Evolutionary conservation across 1,140 invertebrate genomes (phyloP), one percentile per base, ranked within the genome.

Genomic region (Sarcophaga peregrina): DNA sequence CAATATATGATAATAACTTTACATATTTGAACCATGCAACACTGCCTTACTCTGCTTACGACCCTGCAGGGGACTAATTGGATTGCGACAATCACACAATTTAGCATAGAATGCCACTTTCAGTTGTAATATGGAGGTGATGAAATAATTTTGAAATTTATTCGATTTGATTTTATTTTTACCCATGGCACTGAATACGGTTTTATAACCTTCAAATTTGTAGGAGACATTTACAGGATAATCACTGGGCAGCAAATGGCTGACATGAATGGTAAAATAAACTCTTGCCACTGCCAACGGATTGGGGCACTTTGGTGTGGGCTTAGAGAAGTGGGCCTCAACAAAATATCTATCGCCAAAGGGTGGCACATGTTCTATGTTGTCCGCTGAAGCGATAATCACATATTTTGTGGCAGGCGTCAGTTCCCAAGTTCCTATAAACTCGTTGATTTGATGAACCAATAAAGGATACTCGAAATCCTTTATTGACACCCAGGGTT

Each of bases 261-360:
- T 62, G 20, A 84, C 76, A 25, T 68, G 52, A 46, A 82, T 54
- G 25, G 48, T 20, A 62, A 84, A 84, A 20, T 46, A 50, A 0
- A 84, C 81, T 7, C 50, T 80, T 10, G 83, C 83, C 6, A 84
- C 76, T 17, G 83, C 81, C 58, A 84, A 81, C 5, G 83, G 83
- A n/a, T 84, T 84, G 0, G 88, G 88, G 37, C 88, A 89, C 11
- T 84, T 81, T 0, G 85, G 85, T 4, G 86, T 87, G 7, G 88
- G 88, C 0, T 86, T 84, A 4, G 88, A 89, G 25, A 89, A 89
- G 20, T 86, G 85, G 1, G 87, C 88, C 74, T 89, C 88, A 5
- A 89, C 82, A 84, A 86, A 89, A 75, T 85, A 84, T 20, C 85
- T 85, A 0, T 82, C 83, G 4, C 88, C 88, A 76, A 86, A 87